These are phyloP conservation scores for Netelia inedita DNA, from an alignment of 2,888 invertebrate species.

Conservation along the genomic window DNA sequence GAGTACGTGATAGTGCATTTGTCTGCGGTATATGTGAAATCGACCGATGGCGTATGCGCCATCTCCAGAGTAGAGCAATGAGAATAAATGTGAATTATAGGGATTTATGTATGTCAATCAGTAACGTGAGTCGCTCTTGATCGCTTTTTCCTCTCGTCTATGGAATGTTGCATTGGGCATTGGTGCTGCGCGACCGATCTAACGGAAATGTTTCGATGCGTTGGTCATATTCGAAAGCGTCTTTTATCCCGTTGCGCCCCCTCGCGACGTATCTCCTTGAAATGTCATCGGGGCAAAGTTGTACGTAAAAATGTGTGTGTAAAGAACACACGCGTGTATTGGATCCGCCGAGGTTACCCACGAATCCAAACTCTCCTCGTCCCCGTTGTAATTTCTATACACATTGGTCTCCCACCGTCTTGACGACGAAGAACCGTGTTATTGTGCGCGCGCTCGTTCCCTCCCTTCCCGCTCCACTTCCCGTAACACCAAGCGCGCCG, in stretches of 20 bases:
- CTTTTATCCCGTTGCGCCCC: not conserved
- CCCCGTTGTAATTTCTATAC: not conserved
- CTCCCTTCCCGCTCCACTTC: not conserved
- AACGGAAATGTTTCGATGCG: not conserved
- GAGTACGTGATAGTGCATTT: not conserved
- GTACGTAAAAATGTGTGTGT: not conserved
- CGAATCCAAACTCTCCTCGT: not conserved
- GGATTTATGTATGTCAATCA: not conserved
- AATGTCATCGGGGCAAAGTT: not conserved
- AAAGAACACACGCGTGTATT: not conserved
- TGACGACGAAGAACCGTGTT: not conserved
- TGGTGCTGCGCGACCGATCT: not conserved
- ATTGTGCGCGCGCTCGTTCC: not conserved
- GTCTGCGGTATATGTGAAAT: not conserved
- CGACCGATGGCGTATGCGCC: not conserved
- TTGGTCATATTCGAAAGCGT: not conserved
- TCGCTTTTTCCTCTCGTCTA: too few species aligned
- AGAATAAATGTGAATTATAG: not conserved
- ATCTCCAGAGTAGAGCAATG: not conserved
- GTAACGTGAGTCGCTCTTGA: too few species aligned
- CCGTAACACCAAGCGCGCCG: constrained; percentile 42
- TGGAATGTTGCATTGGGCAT: not conserved
- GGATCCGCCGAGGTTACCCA: too few species aligned
- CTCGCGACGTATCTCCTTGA: not conserved
- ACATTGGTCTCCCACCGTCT: not conserved